Percentiles rank a stretch among this genome's conserved stretches.
Conservation (phyloP, 2,888 invertebrate genomes). For the Xylophagus ater region DNA sequence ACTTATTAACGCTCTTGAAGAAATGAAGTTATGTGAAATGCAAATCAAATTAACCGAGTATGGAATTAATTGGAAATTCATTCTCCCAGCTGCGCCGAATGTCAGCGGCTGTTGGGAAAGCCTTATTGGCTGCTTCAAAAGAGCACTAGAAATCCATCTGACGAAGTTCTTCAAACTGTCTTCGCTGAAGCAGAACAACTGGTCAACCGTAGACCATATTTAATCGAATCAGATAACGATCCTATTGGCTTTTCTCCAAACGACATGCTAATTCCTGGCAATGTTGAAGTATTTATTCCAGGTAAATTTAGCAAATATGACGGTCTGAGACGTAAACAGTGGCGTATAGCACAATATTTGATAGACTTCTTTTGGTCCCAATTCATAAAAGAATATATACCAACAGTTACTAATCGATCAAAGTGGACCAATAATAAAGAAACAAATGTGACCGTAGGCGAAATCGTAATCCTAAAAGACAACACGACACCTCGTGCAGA, state of each 20-base stretch:
- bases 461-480: constrained; percentile 8
- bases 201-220: constrained; percentile 8
- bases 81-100: constrained; percentile 19
- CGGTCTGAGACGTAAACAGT: constrained; percentile 6
- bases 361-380: constrained; percentile 15
- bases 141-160: constrained; percentile 12
- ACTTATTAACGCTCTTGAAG: constrained; percentile 11
- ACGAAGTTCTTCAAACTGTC: constrained; percentile 14
- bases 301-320: constrained; percentile 5
- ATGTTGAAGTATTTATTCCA: constrained; percentile 2
- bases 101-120: constrained; percentile 22
- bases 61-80: constrained; percentile 20
- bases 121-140: constrained; percentile 19
- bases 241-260: constrained; percentile 11
- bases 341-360: constrained; percentile 12
- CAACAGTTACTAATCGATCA: constrained; percentile 6
- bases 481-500: constrained; percentile 3
- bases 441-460: constrained; percentile 8
- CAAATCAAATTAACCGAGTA: neutral
- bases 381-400: constrained; percentile 8
- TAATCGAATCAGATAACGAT: constrained; percentile 8
- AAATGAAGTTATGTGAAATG: constrained; percentile 7
- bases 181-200: constrained; percentile 11
- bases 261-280: constrained; percentile 7
- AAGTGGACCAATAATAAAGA: constrained; percentile 8